Evolutionary conservation across 2,888 invertebrate species (phyloP), one percentile per base, ranked within the genome.

Genomic region (Amiota mariae): DNA sequence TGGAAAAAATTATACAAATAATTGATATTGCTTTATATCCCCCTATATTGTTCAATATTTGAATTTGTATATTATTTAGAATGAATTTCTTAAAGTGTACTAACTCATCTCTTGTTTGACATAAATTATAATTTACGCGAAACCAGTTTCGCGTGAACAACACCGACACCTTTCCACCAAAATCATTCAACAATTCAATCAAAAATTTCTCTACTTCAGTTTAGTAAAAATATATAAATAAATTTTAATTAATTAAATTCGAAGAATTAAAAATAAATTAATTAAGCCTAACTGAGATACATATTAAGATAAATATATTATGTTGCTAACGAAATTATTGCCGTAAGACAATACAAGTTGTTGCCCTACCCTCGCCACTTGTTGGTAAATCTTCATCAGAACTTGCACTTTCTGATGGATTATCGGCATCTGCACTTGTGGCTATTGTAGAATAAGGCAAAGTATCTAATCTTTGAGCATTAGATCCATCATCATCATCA

Each of bases 311-410:
- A 36, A 6, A 6, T 0, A 36, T 6, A 36, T 6, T 36, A 36
- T 36, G 36, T 6, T 36, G 36, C 8, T 36, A 36, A 0, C 3
- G 6, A 36, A 0, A 0, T 20, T 24, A 48, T 56, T 54, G 20
- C 54, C 18, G 54, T 24, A 68, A n/a, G 24, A 68, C 68, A 11
- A 68, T 68, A 54, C 68, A 68, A 1, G 66, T 66, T 13, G 48
- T 64, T 48, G 64, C 18, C 24, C 13, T 4, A 13, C 18, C 49
- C 10, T 47, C 56, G 46, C 54, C 10, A 24, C 12, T 57, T 48
- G 57, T 46, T 1, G 49, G n/a, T 8, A 49, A 66, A 18, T 2
- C 48, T n/a, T 18, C 59, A 11, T 8, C 2, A 59, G 59, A 59
- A 18, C 18, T 24, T 11, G 15, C 1, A 59, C 3, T 59, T 20